These are phyloP conservation scores for Carassius gibelio DNA, from an alignment of 2,113 vertebrate species.

Conservation along the genomic window DNA sequence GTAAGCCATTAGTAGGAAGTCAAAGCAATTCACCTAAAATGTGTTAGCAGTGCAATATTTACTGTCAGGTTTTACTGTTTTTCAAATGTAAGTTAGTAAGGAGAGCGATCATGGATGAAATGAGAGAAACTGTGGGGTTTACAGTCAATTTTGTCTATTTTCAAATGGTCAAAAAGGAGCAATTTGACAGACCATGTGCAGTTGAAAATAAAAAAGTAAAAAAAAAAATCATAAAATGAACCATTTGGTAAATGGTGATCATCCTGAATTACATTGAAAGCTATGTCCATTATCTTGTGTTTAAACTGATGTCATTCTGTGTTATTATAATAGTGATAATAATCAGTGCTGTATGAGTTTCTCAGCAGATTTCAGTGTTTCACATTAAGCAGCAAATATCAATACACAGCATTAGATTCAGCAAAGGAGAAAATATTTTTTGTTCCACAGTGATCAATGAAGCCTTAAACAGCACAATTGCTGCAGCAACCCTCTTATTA, in stretches of 20 bases:
- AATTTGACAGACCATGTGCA: constrained; percentile 23
- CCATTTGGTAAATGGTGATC: neutral
- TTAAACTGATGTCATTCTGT: neutral
- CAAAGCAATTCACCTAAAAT: neutral
- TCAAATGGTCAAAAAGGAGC: constrained; percentile 26
- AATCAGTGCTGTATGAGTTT: neutral
- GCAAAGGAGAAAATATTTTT: neutral
- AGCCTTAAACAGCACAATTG: neutral
- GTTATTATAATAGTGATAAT: neutral
- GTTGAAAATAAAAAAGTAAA: neutral
- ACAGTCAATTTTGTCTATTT: neutral
- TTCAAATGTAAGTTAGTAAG: neutral
- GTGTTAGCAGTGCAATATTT: neutral
- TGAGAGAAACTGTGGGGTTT: neutral
- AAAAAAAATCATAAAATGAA: neutral
- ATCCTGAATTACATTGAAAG: neutral
- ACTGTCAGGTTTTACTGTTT: constrained; percentile 18
- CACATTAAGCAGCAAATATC: neutral
- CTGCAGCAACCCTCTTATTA: neutral
- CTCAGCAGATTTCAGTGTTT: constrained; percentile 3
- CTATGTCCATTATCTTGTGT: neutral
- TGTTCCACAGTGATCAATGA: neutral
- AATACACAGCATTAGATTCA: neutral
- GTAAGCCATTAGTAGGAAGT: neutral
- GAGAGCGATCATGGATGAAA: neutral